These are phyloP conservation scores for Tretioscincus oriximinensis DNA, from an alignment of 2,113 vertebrate species.

Conservation along the genomic window DNA sequence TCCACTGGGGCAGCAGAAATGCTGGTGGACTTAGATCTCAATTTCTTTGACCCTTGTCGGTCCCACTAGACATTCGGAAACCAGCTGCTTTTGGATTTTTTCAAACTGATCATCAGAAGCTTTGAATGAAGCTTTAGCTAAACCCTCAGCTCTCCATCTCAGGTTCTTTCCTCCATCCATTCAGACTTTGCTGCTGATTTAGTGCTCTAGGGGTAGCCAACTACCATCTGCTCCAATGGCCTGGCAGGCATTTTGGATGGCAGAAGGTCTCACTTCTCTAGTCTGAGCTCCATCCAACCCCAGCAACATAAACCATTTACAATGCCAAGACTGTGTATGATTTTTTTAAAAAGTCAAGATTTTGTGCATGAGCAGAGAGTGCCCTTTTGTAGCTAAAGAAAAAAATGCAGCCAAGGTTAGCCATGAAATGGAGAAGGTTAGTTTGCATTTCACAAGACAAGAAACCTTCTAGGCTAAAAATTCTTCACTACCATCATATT, in stretches of 20 bases:
- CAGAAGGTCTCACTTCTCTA: neutral
- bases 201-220: too few relatives aligned
- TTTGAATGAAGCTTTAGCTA: neutral
- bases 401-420: too few relatives aligned
- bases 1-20: neutral
- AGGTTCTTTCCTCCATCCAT: too few relatives aligned
- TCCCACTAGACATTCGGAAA: neutral
- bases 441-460: neutral
- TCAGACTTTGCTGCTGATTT: neutral
- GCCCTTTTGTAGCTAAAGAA: neutral
- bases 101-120: too few relatives aligned
- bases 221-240: neutral
- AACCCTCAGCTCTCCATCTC: neutral
- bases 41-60: neutral
- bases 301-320: neutral
- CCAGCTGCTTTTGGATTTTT: neutral
- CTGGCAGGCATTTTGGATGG: neutral
- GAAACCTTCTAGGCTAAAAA: too few relatives aligned
- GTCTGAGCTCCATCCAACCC: too few relatives aligned
- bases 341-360: neutral
- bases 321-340: neutral
- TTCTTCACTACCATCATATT: neutral
- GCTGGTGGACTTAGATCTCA: neutral
- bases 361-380: neutral
- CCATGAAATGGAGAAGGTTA: too few relatives aligned